Conservation (phyloP, 1,140 invertebrate genomes). For the Carposina sasakii region DNA sequence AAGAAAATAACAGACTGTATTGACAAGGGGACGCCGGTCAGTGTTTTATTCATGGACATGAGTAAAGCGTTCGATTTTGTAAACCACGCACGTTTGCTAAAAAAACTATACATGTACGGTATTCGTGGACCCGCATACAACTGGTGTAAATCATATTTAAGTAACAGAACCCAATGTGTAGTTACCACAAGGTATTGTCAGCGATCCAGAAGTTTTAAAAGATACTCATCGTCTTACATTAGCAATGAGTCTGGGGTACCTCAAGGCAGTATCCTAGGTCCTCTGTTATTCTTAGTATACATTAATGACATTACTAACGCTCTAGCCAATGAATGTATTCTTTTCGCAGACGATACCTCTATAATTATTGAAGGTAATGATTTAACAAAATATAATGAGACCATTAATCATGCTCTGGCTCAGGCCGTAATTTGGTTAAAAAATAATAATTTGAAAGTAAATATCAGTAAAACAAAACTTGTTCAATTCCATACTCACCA, state of each 20-base stretch:
- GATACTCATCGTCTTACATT: too few species aligned
- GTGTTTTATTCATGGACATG: constrained; percentile 2
- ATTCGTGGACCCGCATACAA: not conserved
- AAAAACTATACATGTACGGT: constrained; percentile 5
- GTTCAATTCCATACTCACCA: not conserved
- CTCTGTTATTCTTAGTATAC: too few species aligned
- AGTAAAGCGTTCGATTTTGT: too few species aligned
- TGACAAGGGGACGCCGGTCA: not conserved
- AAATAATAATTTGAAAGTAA: not conserved
- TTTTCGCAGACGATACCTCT: too few species aligned
- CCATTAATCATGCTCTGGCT: not conserved
- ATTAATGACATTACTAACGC: too few species aligned
- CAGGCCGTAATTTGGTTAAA: not conserved
- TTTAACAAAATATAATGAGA: not conserved
- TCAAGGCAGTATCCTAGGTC: too few species aligned
- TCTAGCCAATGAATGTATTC: too few species aligned
- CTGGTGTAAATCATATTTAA: constrained; percentile 6
- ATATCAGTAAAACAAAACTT: constrained; percentile 4
- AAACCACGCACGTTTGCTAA: constrained; percentile 2
- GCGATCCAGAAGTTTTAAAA: too few species aligned
- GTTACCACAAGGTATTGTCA: too few species aligned
- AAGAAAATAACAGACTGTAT: constrained; percentile 1
- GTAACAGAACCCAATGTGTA: not conserved
- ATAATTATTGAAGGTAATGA: not conserved
- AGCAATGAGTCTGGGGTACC: too few species aligned